A percentile compares a stretch with the other conserved stretches of the same genome.
These are phyloP conservation scores for Naso thynnoides DNA, from an alignment of 2,797 vertebrate species.

Conservation along the genomic window DNA sequence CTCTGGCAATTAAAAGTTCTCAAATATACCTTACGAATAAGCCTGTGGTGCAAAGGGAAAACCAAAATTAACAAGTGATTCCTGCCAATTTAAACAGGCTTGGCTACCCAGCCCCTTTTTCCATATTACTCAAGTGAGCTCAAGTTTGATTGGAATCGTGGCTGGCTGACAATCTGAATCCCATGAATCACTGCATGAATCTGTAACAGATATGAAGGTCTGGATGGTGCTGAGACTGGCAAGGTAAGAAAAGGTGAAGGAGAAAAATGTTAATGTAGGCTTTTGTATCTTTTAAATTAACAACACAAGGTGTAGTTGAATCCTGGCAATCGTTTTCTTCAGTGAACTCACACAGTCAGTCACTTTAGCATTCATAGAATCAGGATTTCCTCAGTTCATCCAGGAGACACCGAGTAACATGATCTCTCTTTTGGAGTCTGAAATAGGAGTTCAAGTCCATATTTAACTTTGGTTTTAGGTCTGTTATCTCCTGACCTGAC, in stretches of 20 bases:
- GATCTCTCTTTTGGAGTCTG: neutral
- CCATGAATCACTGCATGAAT: conserved; percentile 1
- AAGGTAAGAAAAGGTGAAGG: too few relatives aligned
- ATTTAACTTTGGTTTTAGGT: neutral
- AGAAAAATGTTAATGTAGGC: neutral
- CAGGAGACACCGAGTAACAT: neutral
- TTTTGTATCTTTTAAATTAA: neutral
- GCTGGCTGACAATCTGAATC: conserved; percentile 7
- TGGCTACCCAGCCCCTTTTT: conserved; percentile 19
- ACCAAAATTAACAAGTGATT: conserved; percentile 47
- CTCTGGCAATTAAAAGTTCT: conserved; percentile 19
- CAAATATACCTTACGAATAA: conserved; percentile 45
- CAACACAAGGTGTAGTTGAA: neutral
- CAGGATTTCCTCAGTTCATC: neutral
- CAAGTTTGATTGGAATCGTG: conserved; percentile 14
- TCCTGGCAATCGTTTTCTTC: neutral
- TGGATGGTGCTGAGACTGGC: neutral
- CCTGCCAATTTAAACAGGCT: conserved; percentile 60
- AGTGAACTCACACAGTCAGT: neutral
- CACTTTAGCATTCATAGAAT: neutral
- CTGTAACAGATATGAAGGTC: conserved; percentile 20
- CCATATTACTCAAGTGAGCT: conserved; percentile 31
- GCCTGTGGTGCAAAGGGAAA: conserved; percentile 19
- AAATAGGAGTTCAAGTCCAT: neutral
- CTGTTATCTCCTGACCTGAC: too few relatives aligned